Evolutionary conservation across 2,797 vertebrate genomes (phyloP), one percentile per base, ranked within the genome.

Genomic region (Microctenopoma lineatum): DNA sequence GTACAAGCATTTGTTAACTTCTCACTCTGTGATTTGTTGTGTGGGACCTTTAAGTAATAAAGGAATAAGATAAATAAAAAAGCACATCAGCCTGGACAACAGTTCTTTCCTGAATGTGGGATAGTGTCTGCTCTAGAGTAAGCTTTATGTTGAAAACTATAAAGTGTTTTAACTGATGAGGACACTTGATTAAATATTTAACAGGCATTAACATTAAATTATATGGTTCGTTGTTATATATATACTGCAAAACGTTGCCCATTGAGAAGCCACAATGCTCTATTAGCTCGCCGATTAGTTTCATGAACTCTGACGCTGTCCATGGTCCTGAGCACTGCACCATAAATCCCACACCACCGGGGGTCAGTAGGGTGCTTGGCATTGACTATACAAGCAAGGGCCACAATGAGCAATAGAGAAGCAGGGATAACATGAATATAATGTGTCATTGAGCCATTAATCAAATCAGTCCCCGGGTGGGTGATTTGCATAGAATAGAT

Each of bases 401-500:
- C 51, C 42, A 70, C 59, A 71, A 71, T 65, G 78, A 87, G 69
- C 80, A 38, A 63, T 59, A 29, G 71, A 77, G 77, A 79, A 85
- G 60, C 72, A 81, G 63, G 75, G 81, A 80, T 87, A 90, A 78
- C 80, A 65, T 69, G 86, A 84, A 84, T 84, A 84, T 89, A 90
- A 92, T 84, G 85, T 89, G 92, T 89, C 92, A 89, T 64, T 66
- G 79, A 72, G 81, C 70, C 88, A 92, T 94, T 93, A 90, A 94
- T 94, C 89, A 93, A 87, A 87, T 87, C 86, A 88, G 80, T 91
- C 73, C 86, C 78, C 51, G 62, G 87, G 80, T 70, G 80, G 84
- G 88, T 89, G 89, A 93, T 93, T 92, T 92, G 87, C 89, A 86
- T 87, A 77, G 87, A 90, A 91, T 84, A 90, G 93, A 88, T 91